A percentile compares a stretch with the other conserved stretches of the same genome.
phyloP scores from a whole-genome alignment of 2,797 vertebrate genomes.

The Salmo trutta region DNA sequence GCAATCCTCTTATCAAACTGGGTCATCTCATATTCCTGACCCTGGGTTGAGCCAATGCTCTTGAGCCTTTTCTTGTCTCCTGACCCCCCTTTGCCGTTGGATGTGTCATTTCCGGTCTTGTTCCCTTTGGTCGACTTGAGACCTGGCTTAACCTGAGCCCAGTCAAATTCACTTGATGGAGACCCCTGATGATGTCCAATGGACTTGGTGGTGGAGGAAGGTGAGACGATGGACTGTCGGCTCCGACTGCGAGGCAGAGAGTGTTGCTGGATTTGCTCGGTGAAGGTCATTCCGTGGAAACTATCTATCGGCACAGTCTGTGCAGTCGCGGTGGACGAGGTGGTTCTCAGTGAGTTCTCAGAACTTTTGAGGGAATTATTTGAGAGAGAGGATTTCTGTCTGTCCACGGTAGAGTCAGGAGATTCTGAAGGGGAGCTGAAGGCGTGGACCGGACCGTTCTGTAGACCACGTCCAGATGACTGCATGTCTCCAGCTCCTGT shows the following conservation, averaged over 20 bases:
- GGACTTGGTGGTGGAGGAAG: conserved; percentile 92
- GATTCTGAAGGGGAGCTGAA: conserved; percentile 97
- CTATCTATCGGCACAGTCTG: conserved; percentile 97
- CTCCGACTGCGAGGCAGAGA: conserved; percentile 95
- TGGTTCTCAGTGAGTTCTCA: conserved; percentile 95
- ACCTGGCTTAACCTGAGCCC: conserved; percentile 91
- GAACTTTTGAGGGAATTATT: conserved; percentile 98
- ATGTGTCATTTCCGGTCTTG: conserved; percentile 79
- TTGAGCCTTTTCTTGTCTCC: conserved; percentile 87
- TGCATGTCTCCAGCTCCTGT: conserved; percentile 89
- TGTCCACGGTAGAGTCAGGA: conserved; percentile 93
- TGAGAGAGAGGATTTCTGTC: conserved; percentile 93
- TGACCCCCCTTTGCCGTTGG: conserved; percentile 81
- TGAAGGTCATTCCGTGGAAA: conserved; percentile 92
- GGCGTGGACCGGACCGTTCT: conserved; percentile 90
- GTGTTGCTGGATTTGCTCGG: conserved; percentile 97
- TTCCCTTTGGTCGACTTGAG: conserved; percentile 86
- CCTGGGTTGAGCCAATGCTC: conserved; percentile 79
- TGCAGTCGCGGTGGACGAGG: conserved; percentile 94
- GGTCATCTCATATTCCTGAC: conserved; percentile 97
- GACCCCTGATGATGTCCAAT: conserved; percentile 87
- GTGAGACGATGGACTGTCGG: conserved; percentile 93
- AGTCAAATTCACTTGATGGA: conserved; percentile 91
- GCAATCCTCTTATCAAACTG: conserved; percentile 91
- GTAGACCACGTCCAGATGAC: conserved; percentile 82